phyloP scores from a whole-genome alignment of 1,140 invertebrate genomes.

The Pseudachorutes palmiensis region DNA sequence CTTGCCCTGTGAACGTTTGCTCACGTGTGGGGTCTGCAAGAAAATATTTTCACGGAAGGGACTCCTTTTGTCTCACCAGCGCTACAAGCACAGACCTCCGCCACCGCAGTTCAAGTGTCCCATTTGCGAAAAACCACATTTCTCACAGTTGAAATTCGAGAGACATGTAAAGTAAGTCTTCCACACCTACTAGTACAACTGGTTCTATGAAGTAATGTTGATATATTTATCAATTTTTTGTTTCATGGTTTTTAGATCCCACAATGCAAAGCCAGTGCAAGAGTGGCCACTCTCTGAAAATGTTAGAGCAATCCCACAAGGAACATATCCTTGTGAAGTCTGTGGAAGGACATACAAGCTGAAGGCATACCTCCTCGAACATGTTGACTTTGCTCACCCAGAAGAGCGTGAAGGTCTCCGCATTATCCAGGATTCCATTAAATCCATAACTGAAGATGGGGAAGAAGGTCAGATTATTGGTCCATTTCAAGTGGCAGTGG shows the following conservation, averaged over 20 bases:
- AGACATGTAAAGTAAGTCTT: neutral
- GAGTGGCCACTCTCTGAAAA: neutral
- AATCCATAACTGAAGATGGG: neutral
- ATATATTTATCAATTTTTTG: neutral
- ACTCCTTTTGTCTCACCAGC: neutral
- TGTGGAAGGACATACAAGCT: conserved; percentile 4
- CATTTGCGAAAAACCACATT: conserved; percentile 2
- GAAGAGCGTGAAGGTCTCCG: neutral
- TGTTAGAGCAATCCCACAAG: neutral
- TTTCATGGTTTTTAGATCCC: neutral
- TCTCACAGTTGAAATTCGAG: neutral
- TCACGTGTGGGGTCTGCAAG: neutral
- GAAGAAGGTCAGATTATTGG: too few species aligned
- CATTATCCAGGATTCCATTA: neutral
- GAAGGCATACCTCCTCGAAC: neutral
- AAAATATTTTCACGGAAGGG: neutral
- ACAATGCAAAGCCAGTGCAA: neutral
- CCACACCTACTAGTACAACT: neutral
- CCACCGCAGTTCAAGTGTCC: neutral
- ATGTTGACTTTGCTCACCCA: neutral
- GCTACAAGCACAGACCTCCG: neutral
- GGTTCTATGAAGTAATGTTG: neutral
- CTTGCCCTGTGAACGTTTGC: conserved; percentile 6
- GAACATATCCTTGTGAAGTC: neutral
- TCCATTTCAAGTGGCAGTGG: neutral